Evolutionary conservation across 2,888 invertebrate genomes (phyloP).

Genomic region (Teleogryllus oceanicus): DNA sequence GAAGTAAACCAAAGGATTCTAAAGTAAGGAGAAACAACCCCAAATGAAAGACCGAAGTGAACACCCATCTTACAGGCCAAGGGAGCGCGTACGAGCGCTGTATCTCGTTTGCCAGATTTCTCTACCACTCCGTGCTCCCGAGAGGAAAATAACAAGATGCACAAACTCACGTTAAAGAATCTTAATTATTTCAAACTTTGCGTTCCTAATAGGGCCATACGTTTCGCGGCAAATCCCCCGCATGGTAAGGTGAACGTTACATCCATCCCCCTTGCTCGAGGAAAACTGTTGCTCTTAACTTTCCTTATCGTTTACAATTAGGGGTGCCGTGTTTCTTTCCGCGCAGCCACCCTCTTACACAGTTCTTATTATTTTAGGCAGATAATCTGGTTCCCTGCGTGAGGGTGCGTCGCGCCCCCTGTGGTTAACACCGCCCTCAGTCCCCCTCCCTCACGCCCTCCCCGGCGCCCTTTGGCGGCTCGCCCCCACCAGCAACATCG

Average conservation of each 20-base stretch:
- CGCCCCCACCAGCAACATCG: background rate
- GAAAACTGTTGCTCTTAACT: slow-evolving; percentile 18
- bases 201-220: slow-evolving; percentile 5
- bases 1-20: no score
- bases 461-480: background rate
- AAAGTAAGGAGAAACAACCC: no score
- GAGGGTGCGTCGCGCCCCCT: background rate
- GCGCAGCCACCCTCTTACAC: background rate
- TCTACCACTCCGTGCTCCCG: background rate
- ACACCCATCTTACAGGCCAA: background rate
- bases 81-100: background rate
- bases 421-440: background rate
- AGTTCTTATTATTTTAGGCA: background rate
- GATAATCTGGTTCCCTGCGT: background rate
- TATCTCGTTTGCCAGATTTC: background rate
- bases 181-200: slow-evolving; percentile 7
- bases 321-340: background rate
- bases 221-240: background rate
- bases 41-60: no score
- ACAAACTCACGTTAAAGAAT: background rate
- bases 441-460: background rate
- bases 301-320: slow-evolving; percentile 5
- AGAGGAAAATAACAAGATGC: background rate
- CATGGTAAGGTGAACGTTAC: background rate
- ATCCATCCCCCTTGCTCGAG: background rate